Evolutionary conservation across 2,113 vertebrate species (phyloP).

Genomic region (Paradoxurus hermaphroditus): DNA sequence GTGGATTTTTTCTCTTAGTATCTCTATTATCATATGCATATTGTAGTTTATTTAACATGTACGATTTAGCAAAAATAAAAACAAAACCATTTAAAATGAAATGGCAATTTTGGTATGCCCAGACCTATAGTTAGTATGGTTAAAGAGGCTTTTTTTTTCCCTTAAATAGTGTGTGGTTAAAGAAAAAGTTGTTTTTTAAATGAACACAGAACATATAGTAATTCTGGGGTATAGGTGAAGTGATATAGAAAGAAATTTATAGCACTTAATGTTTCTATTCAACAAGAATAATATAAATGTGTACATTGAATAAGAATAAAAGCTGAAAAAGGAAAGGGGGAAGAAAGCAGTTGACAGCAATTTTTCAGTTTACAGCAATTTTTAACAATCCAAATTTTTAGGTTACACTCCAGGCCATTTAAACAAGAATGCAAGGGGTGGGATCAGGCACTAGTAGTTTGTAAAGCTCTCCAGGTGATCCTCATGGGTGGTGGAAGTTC

Average conservation of each 20-base stretch:
- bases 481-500: neutral
- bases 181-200: neutral
- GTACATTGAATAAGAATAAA: neutral
- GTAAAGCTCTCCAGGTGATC: neutral
- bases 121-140: neutral
- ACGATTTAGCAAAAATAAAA: neutral
- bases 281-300: neutral
- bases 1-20: neutral
- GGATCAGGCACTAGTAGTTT: neutral
- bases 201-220: neutral
- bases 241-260: neutral
- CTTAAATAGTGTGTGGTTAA: neutral
- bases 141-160: neutral
- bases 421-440: neutral
- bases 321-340: neutral
- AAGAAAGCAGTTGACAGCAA: neutral
- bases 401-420: neutral
- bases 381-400: neutral
- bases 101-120: neutral
- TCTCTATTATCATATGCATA: neutral
- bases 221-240: neutral
- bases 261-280: neutral
- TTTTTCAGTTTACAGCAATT: neutral
- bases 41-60: constrained; percentile 11
- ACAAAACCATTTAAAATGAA: neutral